These are phyloP conservation scores for Brienomyrus longianalis DNA, from an alignment of 2,113 vertebrate species.

Conservation along the genomic window DNA sequence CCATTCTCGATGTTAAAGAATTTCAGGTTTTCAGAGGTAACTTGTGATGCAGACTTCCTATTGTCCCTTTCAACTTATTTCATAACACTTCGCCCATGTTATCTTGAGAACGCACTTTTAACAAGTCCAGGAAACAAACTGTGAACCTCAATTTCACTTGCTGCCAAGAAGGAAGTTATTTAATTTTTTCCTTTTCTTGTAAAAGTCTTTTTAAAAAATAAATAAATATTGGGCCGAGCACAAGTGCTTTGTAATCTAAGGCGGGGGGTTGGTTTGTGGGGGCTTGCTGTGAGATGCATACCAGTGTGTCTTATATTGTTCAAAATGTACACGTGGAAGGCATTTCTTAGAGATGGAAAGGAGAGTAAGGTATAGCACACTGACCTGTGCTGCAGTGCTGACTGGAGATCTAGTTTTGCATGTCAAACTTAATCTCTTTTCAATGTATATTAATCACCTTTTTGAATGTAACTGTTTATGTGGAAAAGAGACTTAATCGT, in stretches of 20 bases:
- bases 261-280: not conserved
- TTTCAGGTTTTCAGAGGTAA: not conserved
- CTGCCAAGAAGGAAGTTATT: not conserved
- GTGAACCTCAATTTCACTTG: not conserved
- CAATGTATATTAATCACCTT: not conserved
- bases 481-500: not conserved
- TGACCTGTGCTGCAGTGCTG: not conserved
- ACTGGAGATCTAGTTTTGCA: not conserved
- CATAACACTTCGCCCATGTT: not conserved
- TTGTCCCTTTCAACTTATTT: not conserved
- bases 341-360: not conserved
- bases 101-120: not conserved
- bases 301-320: not conserved
- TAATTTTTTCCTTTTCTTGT: not conserved
- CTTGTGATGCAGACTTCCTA: not conserved
- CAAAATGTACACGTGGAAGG: not conserved
- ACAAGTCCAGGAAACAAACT: not conserved
- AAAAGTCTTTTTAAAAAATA: not conserved
- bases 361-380: not conserved
- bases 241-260: not conserved
- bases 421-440: not conserved
- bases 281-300: not conserved
- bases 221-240: not conserved
- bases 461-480: not conserved
- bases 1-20: not conserved